phyloP scores from a whole-genome alignment of 2,113 vertebrate genomes.

The Cettia cetti region DNA sequence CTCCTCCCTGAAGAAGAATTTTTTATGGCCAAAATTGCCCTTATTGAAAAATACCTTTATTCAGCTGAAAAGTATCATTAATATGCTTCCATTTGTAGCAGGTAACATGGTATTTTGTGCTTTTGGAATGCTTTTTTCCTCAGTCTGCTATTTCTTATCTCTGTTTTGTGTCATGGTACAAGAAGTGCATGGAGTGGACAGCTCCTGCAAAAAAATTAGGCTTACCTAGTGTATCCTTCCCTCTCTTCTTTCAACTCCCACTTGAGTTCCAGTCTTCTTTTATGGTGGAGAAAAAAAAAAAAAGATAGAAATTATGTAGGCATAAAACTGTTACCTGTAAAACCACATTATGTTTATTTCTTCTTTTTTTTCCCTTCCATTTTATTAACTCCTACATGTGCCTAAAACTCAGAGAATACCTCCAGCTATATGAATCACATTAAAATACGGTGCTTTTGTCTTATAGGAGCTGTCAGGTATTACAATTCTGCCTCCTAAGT shows the following conservation, averaged over 20 bases:
- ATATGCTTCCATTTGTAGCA: neutral
- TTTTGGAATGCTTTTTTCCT: neutral
- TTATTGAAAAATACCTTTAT: neutral
- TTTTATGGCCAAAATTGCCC: neutral
- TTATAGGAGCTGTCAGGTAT: neutral
- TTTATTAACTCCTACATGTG: too few relatives aligned
- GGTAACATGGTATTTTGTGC: neutral
- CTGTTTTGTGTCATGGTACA: neutral
- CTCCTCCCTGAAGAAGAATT: neutral
- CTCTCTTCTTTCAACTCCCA: neutral
- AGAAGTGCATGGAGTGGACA: neutral
- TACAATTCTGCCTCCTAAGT: neutral
- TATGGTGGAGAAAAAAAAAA: neutral
- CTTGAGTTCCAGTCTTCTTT: neutral
- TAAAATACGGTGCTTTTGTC: neutral
- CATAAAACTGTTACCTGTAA: neutral
- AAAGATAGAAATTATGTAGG: neutral
- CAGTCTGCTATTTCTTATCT: neutral
- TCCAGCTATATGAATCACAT: neutral
- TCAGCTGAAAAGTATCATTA: neutral
- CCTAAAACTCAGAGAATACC: neutral
- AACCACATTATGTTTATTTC: neutral
- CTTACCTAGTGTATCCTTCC: rapidly evolving
- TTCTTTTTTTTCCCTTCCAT: neutral
- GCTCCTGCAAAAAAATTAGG: neutral